Conservation (phyloP, 2,113 vertebrate genomes). For the Phycodurus eques region DNA sequence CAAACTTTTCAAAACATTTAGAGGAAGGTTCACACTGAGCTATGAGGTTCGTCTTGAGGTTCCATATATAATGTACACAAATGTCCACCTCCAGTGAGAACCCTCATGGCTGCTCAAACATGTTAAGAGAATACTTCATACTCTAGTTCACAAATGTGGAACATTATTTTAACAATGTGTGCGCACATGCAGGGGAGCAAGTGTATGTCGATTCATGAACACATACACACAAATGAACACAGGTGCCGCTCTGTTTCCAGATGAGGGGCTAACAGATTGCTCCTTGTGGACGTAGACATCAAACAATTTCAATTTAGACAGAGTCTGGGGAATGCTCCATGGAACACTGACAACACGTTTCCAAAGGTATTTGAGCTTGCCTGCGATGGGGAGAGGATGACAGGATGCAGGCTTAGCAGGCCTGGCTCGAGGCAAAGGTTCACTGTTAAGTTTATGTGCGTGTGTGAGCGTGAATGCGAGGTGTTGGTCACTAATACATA, state of each 20-base stretch:
- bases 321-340: conserved; percentile 41
- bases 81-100: conserved; percentile 6
- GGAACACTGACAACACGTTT: conserved; percentile 26
- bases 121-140: conserved; percentile 15
- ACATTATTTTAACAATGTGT: conserved; percentile 5
- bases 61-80: conserved; percentile 10
- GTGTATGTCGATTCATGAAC: conserved; percentile 7
- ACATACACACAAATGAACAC: conserved; percentile 23
- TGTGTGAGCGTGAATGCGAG: conserved; percentile 12
- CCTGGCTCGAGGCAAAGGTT: conserved; percentile 27
- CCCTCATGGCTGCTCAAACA: conserved; percentile 16
- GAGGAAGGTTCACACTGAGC: conserved; percentile 22
- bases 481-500: conserved; percentile 52
- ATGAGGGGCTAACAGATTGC: conserved; percentile 41
- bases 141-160: conserved; percentile 8
- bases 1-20: conserved; percentile 35
- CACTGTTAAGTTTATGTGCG: conserved; percentile 34
- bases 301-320: conserved; percentile 51
- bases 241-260: conserved; percentile 38
- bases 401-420: conserved; percentile 29
- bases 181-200: conserved; percentile 19
- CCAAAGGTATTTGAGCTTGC: conserved; percentile 30
- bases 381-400: conserved; percentile 29
- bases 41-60: conserved; percentile 27
- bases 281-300: conserved; percentile 34